Percentiles rank a stretch among this genome's conserved stretches.
phyloP scores from a whole-genome alignment of 2,888 invertebrate genomes.

The Noctua comes region DNA sequence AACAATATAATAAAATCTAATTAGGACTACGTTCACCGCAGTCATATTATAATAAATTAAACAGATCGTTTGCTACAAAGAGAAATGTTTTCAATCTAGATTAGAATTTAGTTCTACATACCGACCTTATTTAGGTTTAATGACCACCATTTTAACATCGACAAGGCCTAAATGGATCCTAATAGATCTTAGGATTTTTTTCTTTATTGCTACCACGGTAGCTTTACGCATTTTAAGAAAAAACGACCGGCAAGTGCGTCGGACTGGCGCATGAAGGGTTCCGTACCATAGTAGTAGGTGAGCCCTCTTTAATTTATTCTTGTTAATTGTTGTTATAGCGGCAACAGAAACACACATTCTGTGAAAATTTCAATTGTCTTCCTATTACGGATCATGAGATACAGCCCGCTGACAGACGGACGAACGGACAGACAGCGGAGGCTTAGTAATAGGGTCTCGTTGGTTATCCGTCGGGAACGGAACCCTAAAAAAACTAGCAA shows the following conservation, averaged over 20 bases:
- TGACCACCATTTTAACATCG: not conserved
- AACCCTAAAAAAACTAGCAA: not conserved
- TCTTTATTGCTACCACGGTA: not conserved
- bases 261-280: too few relatives aligned
- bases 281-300: too few relatives aligned
- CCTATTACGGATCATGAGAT: too few relatives aligned
- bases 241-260: not conserved
- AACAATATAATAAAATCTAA: slow-evolving; percentile 37
- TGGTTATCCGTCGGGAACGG: too few relatives aligned
- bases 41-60: slow-evolving; percentile 12
- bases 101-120: not conserved
- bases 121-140: not conserved
- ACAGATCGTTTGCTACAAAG: slow-evolving; percentile 3
- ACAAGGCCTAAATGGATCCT: not conserved
- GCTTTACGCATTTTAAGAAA: too few relatives aligned
- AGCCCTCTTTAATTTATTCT: too few relatives aligned
- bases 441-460: too few relatives aligned
- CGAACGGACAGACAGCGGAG: too few relatives aligned
- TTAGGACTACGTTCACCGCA: slow-evolving; percentile 34
- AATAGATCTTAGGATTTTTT: not conserved
- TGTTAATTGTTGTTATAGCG: too few relatives aligned
- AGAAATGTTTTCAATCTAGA: not conserved
- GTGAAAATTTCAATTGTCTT: too few relatives aligned
- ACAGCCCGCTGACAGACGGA: too few relatives aligned
- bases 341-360: too few relatives aligned